A percentile compares a stretch with the other conserved stretches of the same genome.
Evolutionary conservation across 2,888 invertebrate species (phyloP).

Genomic region (Sphaerophoria taeniata): DNA sequence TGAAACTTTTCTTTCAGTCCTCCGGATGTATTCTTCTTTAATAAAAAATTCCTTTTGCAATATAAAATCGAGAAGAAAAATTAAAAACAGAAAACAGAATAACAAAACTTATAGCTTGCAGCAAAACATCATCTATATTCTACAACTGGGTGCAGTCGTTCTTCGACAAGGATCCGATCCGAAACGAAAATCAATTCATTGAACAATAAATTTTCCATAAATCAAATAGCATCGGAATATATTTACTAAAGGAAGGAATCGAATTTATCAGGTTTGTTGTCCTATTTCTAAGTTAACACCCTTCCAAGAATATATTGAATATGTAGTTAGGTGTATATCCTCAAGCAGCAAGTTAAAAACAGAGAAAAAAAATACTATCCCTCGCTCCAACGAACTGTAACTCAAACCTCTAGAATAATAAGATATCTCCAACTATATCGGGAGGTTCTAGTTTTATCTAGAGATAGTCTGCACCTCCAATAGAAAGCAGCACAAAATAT

Average conservation of each 20-base stretch:
- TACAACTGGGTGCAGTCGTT: too few species aligned
- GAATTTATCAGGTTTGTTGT: slow-evolving; percentile 53
- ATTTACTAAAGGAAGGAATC: slow-evolving; percentile 61
- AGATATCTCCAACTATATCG: neutral
- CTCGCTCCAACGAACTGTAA: slow-evolving; percentile 35
- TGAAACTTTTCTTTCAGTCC: too few species aligned
- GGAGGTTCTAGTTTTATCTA: neutral
- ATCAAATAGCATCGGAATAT: slow-evolving; percentile 67
- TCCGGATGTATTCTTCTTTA: too few species aligned
- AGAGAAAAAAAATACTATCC: neutral
- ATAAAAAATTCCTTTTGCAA: too few species aligned
- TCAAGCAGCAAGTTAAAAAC: neutral
- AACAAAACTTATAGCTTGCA: too few species aligned
- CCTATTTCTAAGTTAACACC: slow-evolving; percentile 49
- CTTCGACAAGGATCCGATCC: neutral
- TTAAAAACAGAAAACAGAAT: too few species aligned
- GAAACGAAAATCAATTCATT: slow-evolving; percentile 65
- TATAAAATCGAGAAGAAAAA: too few species aligned
- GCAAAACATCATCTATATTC: too few species aligned
- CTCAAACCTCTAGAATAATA: slow-evolving; percentile 16
- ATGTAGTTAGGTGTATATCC: neutral
- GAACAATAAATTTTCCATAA: slow-evolving; percentile 72
- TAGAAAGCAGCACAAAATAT: slow-evolving; percentile 48
- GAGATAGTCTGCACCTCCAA: neutral
- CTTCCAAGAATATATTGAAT: neutral